These are phyloP conservation scores for Oriolus oriolus DNA, from an alignment of 2,113 vertebrate species.

Conservation along the genomic window DNA sequence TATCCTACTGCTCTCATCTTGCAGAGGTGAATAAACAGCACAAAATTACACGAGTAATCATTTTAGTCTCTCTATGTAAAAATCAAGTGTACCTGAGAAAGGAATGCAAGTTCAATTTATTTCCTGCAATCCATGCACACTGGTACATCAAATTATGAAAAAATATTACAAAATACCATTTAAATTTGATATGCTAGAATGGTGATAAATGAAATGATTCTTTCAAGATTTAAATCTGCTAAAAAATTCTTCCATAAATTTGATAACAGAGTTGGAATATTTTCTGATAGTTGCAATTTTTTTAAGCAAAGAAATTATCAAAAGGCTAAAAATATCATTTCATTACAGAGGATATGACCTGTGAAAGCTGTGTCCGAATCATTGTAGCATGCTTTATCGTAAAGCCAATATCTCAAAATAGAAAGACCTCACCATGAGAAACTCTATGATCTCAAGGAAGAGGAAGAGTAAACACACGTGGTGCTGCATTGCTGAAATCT, in stretches of 20 bases:
- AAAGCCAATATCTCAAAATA: background rate
- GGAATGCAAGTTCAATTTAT: background rate
- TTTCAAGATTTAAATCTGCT: background rate
- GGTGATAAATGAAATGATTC: background rate
- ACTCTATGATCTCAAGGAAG: background rate
- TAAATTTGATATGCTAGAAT: background rate
- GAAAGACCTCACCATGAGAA: background rate
- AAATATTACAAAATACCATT: background rate
- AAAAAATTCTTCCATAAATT: background rate
- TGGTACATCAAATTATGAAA: background rate
- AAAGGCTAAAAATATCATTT: background rate
- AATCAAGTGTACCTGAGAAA: background rate
- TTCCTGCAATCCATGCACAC: background rate
- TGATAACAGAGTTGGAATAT: background rate
- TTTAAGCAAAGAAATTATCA: background rate
- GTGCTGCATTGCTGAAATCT: background rate
- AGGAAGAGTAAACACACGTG: background rate
- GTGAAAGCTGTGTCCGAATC: background rate
- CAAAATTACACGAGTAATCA: background rate
- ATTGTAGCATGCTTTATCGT: background rate
- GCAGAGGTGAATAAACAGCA: background rate
- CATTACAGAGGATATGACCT: background rate
- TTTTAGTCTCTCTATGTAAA: background rate
- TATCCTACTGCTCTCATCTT: background rate
- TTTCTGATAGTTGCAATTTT: background rate